Percentiles rank a stretch among this genome's conserved stretches.
Conservation (phyloP, 2,113 vertebrate species). For the Albula goreensis region DNA sequence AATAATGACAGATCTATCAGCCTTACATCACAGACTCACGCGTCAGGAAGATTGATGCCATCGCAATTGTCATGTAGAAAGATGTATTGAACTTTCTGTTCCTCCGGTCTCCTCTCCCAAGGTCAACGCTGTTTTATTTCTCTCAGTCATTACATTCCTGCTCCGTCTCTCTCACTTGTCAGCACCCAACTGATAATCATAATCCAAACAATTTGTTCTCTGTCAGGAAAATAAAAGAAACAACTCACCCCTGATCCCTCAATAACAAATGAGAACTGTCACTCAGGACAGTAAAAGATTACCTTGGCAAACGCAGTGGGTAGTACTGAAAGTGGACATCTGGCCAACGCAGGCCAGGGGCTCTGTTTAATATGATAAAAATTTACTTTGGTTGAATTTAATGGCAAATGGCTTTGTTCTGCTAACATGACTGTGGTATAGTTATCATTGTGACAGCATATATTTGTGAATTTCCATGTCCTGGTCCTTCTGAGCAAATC, state of each 20-base stretch:
- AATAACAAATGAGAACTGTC: conserved; percentile 28
- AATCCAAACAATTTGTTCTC: conserved; percentile 50
- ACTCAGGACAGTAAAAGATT: conserved; percentile 17
- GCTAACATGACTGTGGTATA: neutral
- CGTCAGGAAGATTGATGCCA: conserved; percentile 45
- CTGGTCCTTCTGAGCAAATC: neutral
- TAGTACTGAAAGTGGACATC: neutral
- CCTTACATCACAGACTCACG: conserved; percentile 41
- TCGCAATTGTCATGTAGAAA: conserved; percentile 53
- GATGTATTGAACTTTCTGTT: conserved; percentile 47
- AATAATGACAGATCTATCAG: conserved; percentile 29
- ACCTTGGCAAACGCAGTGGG: neutral
- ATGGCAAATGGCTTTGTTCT: neutral
- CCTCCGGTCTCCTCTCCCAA: conserved; percentile 43
- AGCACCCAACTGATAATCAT: conserved; percentile 54
- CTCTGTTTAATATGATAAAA: neutral
- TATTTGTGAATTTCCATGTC: neutral
- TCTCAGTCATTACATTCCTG: conserved; percentile 42
- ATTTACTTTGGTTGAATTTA: neutral
- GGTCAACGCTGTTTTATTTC: conserved; percentile 53
- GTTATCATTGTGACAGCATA: too few relatives aligned
- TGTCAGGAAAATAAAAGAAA: conserved; percentile 49
- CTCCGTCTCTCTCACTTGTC: conserved; percentile 51
- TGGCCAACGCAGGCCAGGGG: neutral
- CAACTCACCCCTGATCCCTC: conserved; percentile 29